These are phyloP conservation scores for Typhlichthys subterraneus DNA, from an alignment of 2,797 vertebrate genomes.

Conservation along the genomic window DNA sequence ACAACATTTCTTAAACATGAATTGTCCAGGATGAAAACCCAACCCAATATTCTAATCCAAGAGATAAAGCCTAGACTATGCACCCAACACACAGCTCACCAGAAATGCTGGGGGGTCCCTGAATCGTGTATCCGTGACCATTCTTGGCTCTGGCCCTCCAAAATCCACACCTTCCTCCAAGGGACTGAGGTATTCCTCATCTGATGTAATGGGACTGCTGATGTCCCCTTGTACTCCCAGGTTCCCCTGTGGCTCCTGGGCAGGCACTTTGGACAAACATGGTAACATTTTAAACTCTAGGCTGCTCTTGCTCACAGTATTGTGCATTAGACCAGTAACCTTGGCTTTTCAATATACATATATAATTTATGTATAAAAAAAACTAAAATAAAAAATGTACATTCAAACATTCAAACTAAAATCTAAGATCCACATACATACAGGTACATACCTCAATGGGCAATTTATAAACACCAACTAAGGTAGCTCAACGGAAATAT, in stretches of 20 bases:
- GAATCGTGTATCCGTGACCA: slow-evolving; percentile 78
- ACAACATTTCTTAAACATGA: slow-evolving; percentile 4
- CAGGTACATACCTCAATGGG: slow-evolving; percentile 51
- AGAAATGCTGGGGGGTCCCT: slow-evolving; percentile 91
- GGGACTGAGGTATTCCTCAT: slow-evolving; percentile 97
- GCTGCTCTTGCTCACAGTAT: background rate
- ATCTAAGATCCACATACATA: slow-evolving; percentile 45
- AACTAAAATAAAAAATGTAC: slow-evolving; percentile 16
- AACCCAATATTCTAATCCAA: background rate
- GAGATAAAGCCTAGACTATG: background rate
- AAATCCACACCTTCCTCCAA: slow-evolving; percentile 91
- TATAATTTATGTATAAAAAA: background rate
- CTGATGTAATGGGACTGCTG: slow-evolving; percentile 93
- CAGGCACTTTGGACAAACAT: slow-evolving; percentile 62
- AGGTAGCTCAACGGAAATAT: slow-evolving; percentile 71
- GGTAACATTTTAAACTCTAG: background rate
- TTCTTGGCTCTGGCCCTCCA: slow-evolving; percentile 53
- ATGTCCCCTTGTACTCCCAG: slow-evolving; percentile 78
- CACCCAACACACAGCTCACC: slow-evolving; percentile 73
- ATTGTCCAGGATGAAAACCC: background rate
- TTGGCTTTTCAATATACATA: background rate
- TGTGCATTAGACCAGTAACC: no score
- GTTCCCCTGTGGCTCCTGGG: slow-evolving; percentile 74
- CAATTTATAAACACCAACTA: slow-evolving; percentile 81
- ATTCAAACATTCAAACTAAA: slow-evolving; percentile 38